phyloP scores from a whole-genome alignment of 1,140 invertebrate genomes.

The Aphaenogaster rudis region DNA sequence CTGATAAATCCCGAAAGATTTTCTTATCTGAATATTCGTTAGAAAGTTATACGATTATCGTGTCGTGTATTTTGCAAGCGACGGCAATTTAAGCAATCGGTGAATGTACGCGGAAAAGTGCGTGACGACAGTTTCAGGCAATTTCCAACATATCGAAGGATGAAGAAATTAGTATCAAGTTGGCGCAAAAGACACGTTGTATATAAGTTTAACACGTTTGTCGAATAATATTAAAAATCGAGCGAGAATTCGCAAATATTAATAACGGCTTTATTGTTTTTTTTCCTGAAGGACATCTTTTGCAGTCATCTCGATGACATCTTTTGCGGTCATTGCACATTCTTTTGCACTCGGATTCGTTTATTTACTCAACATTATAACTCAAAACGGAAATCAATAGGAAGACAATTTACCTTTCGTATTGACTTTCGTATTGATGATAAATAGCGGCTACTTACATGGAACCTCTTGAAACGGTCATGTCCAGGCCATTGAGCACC shows the following conservation, averaged over 20 bases:
- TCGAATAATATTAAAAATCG: not conserved
- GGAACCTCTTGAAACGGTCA: slow-evolving; percentile 89
- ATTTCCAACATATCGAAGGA: slow-evolving; percentile 11
- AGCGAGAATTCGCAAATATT: not conserved
- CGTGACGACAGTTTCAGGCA: slow-evolving; percentile 33
- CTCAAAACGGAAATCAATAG: not conserved
- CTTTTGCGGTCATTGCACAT: not conserved
- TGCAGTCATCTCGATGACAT: not conserved
- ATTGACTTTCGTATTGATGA: not conserved
- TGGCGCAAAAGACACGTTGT: not conserved
- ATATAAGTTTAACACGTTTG: not conserved
- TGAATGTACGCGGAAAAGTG: slow-evolving; percentile 43
- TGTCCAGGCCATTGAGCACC: slow-evolving; percentile 89
- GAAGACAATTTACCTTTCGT: not conserved
- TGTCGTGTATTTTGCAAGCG: slow-evolving; percentile 18
- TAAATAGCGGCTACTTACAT: slow-evolving; percentile 88
- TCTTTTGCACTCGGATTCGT: not conserved
- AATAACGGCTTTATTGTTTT: not conserved
- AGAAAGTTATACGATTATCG: slow-evolving; percentile 33
- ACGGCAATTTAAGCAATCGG: slow-evolving; percentile 41
- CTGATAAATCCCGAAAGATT: not conserved
- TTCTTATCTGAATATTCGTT: slow-evolving; percentile 10
- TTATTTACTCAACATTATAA: not conserved
- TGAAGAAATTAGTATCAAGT: slow-evolving; percentile 21
- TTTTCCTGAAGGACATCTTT: not conserved